Percentiles rank a stretch among this genome's conserved stretches.
Conservation (phyloP, 1,140 invertebrate genomes). For the Tetragonula clypearis region DNA sequence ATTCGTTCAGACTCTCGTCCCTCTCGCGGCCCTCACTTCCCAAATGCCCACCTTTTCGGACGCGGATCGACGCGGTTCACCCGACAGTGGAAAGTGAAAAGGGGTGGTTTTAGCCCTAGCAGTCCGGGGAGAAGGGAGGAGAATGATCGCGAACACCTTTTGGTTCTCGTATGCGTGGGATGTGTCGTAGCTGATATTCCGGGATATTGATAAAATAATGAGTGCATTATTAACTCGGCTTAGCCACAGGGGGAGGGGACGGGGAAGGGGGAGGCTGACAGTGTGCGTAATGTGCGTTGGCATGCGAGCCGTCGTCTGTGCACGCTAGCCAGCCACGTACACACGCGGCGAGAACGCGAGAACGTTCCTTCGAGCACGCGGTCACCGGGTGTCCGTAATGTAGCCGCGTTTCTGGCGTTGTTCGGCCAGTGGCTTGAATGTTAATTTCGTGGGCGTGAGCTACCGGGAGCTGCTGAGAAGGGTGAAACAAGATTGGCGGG, state of each 20-base stretch:
- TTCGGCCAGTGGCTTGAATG: background rate
- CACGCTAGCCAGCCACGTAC: constrained; percentile 37
- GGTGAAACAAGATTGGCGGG: background rate
- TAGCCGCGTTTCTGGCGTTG: constrained; percentile 43
- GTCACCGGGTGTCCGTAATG: constrained; percentile 46
- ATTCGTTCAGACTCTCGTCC: constrained; percentile 64
- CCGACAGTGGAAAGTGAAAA: constrained; percentile 40
- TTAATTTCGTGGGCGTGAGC: background rate
- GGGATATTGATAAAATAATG: constrained; percentile 76
- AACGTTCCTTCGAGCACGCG: constrained; percentile 28
- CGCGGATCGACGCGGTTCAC: constrained; percentile 27
- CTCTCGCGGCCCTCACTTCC: background rate
- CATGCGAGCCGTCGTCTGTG: constrained; percentile 66
- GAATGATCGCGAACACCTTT: constrained; percentile 48
- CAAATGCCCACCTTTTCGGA: background rate
- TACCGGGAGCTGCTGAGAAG: background rate
- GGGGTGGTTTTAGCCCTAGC: constrained; percentile 26
- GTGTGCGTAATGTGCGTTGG: constrained; percentile 68
- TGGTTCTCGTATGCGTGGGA: constrained; percentile 32
- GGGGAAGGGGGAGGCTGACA: background rate
- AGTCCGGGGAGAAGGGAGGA: constrained; percentile 13
- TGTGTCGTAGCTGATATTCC: constrained; percentile 68
- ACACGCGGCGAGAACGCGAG: constrained; percentile 21
- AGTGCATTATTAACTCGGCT: constrained; percentile 74
- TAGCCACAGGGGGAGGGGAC: constrained; percentile 27